phyloP scores from a whole-genome alignment of 2,888 invertebrate genomes.

The Seira sanloemensis region DNA sequence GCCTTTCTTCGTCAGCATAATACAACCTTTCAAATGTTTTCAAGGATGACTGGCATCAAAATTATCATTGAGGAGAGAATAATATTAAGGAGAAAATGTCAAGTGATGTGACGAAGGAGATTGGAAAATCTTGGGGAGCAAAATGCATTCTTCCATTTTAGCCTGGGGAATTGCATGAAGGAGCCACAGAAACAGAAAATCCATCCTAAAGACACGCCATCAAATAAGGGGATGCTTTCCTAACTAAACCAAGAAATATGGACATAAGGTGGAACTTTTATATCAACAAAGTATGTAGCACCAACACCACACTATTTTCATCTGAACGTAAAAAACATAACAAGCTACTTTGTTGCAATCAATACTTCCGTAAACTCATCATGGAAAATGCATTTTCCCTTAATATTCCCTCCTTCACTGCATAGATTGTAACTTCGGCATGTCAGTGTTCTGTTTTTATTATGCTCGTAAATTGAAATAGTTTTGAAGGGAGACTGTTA shows the following conservation, averaged over 20 bases:
- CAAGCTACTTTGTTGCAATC: conserved; percentile 53
- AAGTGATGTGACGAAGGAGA: conserved; percentile 20
- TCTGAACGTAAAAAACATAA: conserved; percentile 27
- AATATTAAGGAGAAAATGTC: conserved; percentile 38
- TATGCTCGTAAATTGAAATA: conserved; percentile 32
- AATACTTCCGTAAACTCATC: conserved; percentile 54
- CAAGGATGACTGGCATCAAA: conserved; percentile 50
- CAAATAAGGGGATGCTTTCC: neutral
- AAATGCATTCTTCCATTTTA: neutral
- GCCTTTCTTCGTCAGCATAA: too few species aligned
- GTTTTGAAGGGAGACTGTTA: conserved; percentile 27
- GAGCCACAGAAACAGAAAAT: neutral
- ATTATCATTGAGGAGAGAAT: conserved; percentile 40
- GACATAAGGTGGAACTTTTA: neutral
- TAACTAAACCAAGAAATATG: neutral
- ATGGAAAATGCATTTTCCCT: conserved; percentile 50
- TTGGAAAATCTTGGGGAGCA: neutral
- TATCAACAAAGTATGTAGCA: neutral
- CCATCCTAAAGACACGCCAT: neutral
- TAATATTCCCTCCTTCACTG: neutral
- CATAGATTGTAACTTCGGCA: neutral
- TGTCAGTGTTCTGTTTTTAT: neutral
- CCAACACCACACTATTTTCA: neutral
- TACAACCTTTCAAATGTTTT: conserved; percentile 27
- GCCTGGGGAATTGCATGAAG: neutral